Evolutionary conservation across 2,797 vertebrate genomes (phyloP), one percentile per base, ranked within the genome.

Genomic region (Vultur gryphus): DNA sequence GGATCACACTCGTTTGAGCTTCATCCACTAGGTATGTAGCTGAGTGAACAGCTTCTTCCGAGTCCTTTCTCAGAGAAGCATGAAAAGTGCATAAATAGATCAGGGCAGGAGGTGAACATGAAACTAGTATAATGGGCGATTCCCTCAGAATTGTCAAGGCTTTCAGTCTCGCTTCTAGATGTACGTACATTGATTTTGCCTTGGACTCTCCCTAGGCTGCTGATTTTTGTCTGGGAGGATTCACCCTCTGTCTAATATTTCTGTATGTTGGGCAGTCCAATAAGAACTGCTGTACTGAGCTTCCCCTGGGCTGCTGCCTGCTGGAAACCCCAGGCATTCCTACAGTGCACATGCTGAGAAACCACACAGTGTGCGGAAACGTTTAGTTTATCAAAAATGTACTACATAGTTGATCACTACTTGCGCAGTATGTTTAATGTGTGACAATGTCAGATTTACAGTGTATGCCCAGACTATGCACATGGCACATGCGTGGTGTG

Each of bases 401-500:
- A 1, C 35, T 21, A 4, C 14, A 14, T 11, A 23, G 37, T 41
- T 28, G 55, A 43, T 72, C 5, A 2, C 14, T 64, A 44, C 29
- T 23, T 24, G n/a, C 7, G 17, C 66, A 33, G 16, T 28, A n/a
- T 33, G n/a, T 13, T 46, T 46, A 55, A 46, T 17, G 26, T 16
- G 16, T 55, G 81, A 26, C 41, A 71, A 1, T 4, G 1, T 55
- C 16, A 25, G 44, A 25, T 16, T 5, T 2, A 23, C 7, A 3
- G 21, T 8, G 16, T 17, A 21, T 43, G 44, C 26, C 35, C 8
- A 8, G 66, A 29, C 35, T 18, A 19, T 2, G 14, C 29, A 12
- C 9, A 4, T 9, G 61, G 44, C 64, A 31, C 8, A 0, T 2
- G 12, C 9, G 5, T 2, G 4, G 2, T 21, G 7, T 37, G 33